Conservation (phyloP, 2,113 vertebrate genomes). For the Dasyurus viverrinus region DNA sequence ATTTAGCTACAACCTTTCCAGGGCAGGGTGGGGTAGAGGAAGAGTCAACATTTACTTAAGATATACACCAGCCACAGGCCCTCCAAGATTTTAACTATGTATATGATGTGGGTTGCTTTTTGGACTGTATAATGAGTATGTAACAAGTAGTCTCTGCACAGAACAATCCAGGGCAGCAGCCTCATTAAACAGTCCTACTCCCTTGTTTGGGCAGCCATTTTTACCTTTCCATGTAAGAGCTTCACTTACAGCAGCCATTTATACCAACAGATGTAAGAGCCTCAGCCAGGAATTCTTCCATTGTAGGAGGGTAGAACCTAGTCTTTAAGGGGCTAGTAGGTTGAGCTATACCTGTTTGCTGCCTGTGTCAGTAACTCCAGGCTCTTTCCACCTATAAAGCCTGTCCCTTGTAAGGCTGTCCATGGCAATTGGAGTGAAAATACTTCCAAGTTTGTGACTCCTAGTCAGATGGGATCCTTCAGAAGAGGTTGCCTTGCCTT, state of each 20-base stretch:
- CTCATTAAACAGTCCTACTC: neutral
- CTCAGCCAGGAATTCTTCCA: neutral
- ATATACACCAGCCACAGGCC: neutral
- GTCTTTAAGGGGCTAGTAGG: neutral
- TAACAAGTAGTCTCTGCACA: neutral
- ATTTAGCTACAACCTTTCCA: neutral
- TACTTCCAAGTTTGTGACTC: neutral
- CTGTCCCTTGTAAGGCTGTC: neutral
- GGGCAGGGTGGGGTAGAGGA: neutral
- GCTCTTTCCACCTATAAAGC: neutral
- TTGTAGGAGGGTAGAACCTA: neutral
- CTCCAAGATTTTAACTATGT: neutral
- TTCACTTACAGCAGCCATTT: neutral
- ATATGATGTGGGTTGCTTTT: neutral
- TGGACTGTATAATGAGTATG: neutral
- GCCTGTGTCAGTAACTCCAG: neutral
- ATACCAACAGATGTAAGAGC: neutral
- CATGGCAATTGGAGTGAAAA: neutral
- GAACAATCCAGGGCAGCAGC: neutral
- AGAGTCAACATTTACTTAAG: neutral
- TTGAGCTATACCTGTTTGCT: neutral
- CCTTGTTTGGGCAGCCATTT: neutral
- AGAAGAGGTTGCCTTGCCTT: neutral
- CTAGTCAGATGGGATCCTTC: neutral
- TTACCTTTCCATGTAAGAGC: neutral